Conservation (phyloP, 1,140 invertebrate species). For the Berghia stephanieae region DNA sequence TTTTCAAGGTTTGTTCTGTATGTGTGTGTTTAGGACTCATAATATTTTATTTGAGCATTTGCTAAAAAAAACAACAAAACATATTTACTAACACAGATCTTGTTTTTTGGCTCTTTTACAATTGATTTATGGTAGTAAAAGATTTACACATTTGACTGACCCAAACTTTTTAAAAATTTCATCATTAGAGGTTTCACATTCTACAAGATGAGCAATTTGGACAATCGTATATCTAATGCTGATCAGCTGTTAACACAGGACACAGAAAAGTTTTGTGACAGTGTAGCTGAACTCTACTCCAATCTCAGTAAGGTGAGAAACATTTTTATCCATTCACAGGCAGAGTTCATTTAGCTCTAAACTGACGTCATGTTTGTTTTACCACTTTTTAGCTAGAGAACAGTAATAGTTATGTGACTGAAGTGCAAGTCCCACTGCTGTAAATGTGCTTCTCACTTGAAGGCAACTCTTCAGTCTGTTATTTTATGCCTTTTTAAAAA, state of each 20-base stretch:
- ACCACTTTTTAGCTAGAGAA: too few species aligned
- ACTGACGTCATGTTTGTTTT: too few species aligned
- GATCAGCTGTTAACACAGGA: slow-evolving; percentile 97
- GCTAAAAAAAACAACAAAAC: background rate
- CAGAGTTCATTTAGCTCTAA: too few species aligned
- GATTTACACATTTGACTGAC: background rate
- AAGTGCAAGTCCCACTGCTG: too few species aligned
- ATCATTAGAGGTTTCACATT: slow-evolving; percentile 88
- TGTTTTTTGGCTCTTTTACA: background rate
- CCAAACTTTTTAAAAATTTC: background rate
- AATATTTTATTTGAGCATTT: background rate
- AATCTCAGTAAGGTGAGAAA: slow-evolving; percentile 86
- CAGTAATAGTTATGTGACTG: too few species aligned
- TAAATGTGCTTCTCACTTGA: too few species aligned
- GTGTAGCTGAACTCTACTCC: slow-evolving; percentile 93
- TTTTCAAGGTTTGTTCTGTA: too few species aligned
- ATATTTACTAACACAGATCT: background rate
- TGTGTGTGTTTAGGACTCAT: background rate
- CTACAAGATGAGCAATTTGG: slow-evolving; percentile 96
- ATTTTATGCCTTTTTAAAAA: too few species aligned
- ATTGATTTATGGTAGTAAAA: background rate
- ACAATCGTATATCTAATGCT: slow-evolving; percentile 93
- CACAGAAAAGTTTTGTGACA: slow-evolving; percentile 96
- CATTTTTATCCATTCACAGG: background rate
- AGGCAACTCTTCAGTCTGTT: too few species aligned